Evolutionary conservation across 2,888 invertebrate genomes (phyloP), one percentile per base, ranked within the genome.

Genomic region (Macrophya alboannulata): DNA sequence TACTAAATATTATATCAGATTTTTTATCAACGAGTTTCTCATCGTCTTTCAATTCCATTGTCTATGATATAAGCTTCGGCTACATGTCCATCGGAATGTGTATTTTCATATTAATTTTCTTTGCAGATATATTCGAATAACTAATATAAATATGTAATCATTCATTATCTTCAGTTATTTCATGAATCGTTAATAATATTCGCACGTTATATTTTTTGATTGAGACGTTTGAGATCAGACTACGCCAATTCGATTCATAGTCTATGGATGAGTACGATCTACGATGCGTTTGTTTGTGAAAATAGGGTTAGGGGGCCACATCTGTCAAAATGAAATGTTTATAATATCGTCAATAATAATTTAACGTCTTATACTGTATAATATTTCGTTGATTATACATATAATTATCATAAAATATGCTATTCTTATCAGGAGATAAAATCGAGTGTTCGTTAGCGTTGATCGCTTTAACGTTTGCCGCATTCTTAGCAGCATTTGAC

Each of bases 381-480:
- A 37, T 37, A 37, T 17, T 68, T 68, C 31, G 31, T 10, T 21
- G 25, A 62, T n/a, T 25, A 21, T 62, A 31, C 31, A 31, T 31
- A 62, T 3, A 25, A 10, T 17, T 43, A 31, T 37, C 4, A 43
- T 21, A 15, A 71, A 83, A 65, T 10, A 83, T 83, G 83, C 45
- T 83, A 83, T 65, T 68, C 17, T 31, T 83, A n/a, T 83, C 83
- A 8, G 83, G 83, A 15, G 83, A 83, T 48, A 71, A 83, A 31
- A 71, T 83, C 25, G 83, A 83, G 45, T 83, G 83, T 68, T 83
- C 68, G 25, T 25, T 83, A 15, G 83, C 83, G 12, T 68, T 83
- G 45, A 83, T 83, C n/a, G 83, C 68, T 9, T n/a, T 83, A 31
- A 83, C 83, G 17, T 83, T 83, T 17, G 83, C 83, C 21, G 83